A percentile compares a stretch with the other conserved stretches of the same genome.
These are phyloP conservation scores for Trinectes maculatus DNA, from an alignment of 2,113 vertebrate species.

Conservation along the genomic window DNA sequence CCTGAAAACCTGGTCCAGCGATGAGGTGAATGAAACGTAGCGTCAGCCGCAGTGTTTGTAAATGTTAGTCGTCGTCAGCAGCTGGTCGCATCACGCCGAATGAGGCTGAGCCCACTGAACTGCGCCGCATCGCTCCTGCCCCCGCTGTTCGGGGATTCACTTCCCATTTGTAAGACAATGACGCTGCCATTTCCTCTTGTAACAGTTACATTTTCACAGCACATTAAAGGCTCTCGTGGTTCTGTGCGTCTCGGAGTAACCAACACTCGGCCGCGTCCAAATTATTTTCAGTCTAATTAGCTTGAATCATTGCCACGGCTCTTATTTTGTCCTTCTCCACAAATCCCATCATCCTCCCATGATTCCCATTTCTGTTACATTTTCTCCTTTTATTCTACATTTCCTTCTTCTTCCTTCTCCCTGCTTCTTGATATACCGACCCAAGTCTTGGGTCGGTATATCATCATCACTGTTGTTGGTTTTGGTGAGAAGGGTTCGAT, in stretches of 20 bases:
- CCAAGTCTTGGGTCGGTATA: too few relatives aligned
- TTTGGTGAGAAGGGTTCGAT: too few relatives aligned
- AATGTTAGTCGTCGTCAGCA: too few relatives aligned
- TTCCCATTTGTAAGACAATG: conserved; percentile 1
- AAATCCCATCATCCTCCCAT: background rate
- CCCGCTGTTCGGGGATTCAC: too few relatives aligned
- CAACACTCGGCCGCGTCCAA: background rate
- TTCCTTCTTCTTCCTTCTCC: background rate
- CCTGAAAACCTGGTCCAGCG: too few relatives aligned
- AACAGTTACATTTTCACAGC: background rate
- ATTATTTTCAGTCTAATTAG: conserved; percentile 2
- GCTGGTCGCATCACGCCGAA: too few relatives aligned
- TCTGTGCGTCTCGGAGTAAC: background rate
- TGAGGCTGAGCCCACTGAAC: too few relatives aligned
- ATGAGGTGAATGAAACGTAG: too few relatives aligned
- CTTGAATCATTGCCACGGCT: background rate
- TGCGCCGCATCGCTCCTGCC: too few relatives aligned
- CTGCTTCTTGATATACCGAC: background rate
- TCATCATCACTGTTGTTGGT: too few relatives aligned
- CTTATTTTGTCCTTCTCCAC: background rate
- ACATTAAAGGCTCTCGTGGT: background rate
- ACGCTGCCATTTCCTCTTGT: background rate
- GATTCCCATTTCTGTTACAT: background rate
- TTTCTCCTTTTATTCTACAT: background rate
- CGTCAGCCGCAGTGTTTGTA: too few relatives aligned